Evolutionary conservation across 2,888 invertebrate species (phyloP), one percentile per base, ranked within the genome.

Genomic region (Yponomeuta sedellus): DNA sequence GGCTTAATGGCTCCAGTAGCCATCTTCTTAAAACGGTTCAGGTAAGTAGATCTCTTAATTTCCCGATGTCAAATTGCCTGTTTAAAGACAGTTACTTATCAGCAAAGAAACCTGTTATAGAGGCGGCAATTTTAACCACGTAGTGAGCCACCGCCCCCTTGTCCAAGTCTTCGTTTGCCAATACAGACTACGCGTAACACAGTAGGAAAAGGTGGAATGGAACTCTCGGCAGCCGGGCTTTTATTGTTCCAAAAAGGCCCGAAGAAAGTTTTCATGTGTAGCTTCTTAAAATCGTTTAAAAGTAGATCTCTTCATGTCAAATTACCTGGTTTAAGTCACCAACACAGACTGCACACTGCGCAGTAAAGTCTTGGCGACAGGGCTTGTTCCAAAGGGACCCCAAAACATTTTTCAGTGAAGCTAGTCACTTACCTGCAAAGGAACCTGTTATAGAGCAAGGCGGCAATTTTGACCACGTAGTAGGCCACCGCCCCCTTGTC

Each of bases 161-260:
- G 12, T 82, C 81, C 0, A 74, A 3, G 3, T 68, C 65, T 10
- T 79, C 80, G 0, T 73, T 70, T 69, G 88, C 85, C 0, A 92
- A 69, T 0, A 88, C 85, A 0, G 79, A 73, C 10, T 70, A 76
- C 3, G 82, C 75, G 64, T 77, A 70, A 66, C 91, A 85, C 68
- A 94, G 71, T n/a, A 90, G 82, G n/a, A n/a, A 79, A 25, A 93
- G 94, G 28, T 85, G 84, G 76, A n/a, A n/a, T 94, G 93, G 73
- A 94, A 58, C 20, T 58, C 1, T 0, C 58, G 2, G 19, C 10
- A 20, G 8, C 6, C 19, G 20, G 56, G 56, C 56, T 56, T 16
- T 3, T 25, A 56, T 16, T 34, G 8, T 8, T 34, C 34, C 34
- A 34, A 34, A 25, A 25, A 25, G 25, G 25, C 25, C 4, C 25